Base-by-base conservation (phyloP, 2,888 invertebrate genomes). In the Agriopis aurantiaria region DNA sequence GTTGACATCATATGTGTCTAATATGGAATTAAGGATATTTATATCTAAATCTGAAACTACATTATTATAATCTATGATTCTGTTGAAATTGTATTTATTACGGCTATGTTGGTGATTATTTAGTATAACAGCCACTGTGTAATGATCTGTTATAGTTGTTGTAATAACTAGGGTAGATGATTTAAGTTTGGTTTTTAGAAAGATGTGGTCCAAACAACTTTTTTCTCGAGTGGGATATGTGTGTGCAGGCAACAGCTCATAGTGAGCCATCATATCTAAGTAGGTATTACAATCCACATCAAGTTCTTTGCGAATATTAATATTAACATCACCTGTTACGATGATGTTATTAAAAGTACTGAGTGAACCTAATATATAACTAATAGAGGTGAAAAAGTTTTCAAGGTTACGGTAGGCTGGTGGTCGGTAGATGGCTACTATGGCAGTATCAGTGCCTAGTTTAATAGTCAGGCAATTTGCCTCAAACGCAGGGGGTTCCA, bases 151-250 rank as follows among this genome's bases (percentile, higher is more conserved):
- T 8, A 65, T 14, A 8, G 64, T 49, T 7, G 64, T 46, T n/a
- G 40, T 17, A 3, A 55, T 49, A 3, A 65, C 41, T 1, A 65
- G 7, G 3, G 57, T 43, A 2, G 46, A 41, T 11, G 57, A 49
- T 41, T 33, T 23, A 0, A 49, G 10, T 17, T 40, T 56, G 1
- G 64, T 49, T 48, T 65, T 65, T 1, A 65, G 49, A 40, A 65
- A 55, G n/a, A 57, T n/a, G 48, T 65, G 64, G 17, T 65, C 64
- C 40, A 65, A 48, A 12, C 64, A 65, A 41, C 57, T 51, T 7
- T 7, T 43, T 11, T 57, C 55, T 41, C 57, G 9, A 2, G 56
- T 65, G 4, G 49, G 49, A 41, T 55, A 57, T 0, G 23, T 41
- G 33, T 65, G 64, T 1, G 57, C 49, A n/a, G 64, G 56, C n/a